Conservation (phyloP, 2,888 invertebrate genomes). For the Creontiades dilutus region DNA sequence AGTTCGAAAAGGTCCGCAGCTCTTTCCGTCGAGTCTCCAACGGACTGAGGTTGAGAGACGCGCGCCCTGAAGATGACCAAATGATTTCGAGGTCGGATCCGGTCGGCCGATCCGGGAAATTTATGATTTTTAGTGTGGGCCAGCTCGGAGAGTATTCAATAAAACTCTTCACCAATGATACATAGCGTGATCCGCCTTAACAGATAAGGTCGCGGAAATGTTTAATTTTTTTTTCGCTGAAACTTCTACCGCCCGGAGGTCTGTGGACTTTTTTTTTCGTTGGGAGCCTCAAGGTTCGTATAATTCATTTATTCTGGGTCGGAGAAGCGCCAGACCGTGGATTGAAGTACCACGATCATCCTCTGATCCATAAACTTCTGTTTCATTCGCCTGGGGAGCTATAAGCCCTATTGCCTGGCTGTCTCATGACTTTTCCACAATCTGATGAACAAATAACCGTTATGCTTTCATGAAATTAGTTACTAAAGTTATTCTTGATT, state of each 20-base stretch:
- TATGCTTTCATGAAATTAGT: not conserved
- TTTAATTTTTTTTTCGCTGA: not conserved
- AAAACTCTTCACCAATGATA: not conserved
- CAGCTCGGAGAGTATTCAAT: conserved; percentile 11
- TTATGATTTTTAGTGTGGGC: conserved; percentile 9
- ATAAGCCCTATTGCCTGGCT: not conserved
- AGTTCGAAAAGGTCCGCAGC: not conserved
- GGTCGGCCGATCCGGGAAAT: not conserved
- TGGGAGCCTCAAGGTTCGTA: not conserved
- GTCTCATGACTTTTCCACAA: not conserved
- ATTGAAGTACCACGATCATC: conserved; percentile 10
- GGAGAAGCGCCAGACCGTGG: conserved; percentile 16
- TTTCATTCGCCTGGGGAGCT: not conserved
- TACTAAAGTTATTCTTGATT: too few relatives aligned
- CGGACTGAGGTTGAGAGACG: not conserved
- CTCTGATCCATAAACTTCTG: conserved; percentile 28
- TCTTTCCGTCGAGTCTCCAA: not conserved
- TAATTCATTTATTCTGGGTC: conserved; percentile 17
- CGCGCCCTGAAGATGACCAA: not conserved
- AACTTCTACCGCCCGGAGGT: not conserved
- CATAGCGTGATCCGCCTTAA: not conserved
- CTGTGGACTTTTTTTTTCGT: not conserved
- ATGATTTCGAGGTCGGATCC: conserved; percentile 19
- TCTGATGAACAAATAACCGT: not conserved
- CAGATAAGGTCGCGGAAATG: conserved; percentile 1